phyloP scores from a whole-genome alignment of 1,140 invertebrate genomes.

The Lerema accius region DNA sequence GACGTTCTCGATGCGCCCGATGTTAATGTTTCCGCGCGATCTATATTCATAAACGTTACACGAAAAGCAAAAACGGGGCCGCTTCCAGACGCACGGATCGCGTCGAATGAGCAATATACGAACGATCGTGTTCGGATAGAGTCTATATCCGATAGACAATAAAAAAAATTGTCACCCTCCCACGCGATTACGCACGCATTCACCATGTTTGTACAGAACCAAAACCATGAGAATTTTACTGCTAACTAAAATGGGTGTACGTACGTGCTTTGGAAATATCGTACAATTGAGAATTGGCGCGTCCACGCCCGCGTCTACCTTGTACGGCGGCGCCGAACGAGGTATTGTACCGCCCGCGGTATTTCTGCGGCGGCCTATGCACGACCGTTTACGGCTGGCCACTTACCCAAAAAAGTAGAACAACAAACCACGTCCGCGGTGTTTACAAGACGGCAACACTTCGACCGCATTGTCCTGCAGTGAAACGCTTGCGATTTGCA shows the following conservation, averaged over 20 bases:
- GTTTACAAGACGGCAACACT: conserved; percentile 78
- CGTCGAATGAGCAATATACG: too few relatives aligned
- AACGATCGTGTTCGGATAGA: too few relatives aligned
- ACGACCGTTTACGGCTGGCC: conserved; percentile 69
- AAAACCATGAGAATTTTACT: conserved; percentile 51
- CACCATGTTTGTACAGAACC: conserved; percentile 44
- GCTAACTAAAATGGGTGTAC: conserved; percentile 51
- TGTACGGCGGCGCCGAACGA: conserved; percentile 64
- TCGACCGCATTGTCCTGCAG: conserved; percentile 72
- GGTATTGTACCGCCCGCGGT: conserved; percentile 67
- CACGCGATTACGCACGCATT: conserved; percentile 36
- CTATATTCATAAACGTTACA: conserved; percentile 40
- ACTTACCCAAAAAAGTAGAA: conserved; percentile 81
- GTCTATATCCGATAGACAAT: conserved; percentile 32
- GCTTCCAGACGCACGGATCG: conserved; percentile 35
- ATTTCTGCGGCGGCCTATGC: conserved; percentile 74
- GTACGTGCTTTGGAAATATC: conserved; percentile 54
- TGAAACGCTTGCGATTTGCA: conserved; percentile 76
- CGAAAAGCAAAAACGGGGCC: conserved; percentile 25
- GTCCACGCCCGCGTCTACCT: conserved; percentile 59
- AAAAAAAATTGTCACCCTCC: conserved; percentile 39
- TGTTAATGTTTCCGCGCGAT: conserved; percentile 59
- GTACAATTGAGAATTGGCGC: conserved; percentile 55
- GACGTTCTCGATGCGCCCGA: conserved; percentile 58
- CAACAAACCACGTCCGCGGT: conserved; percentile 67